Evolutionary conservation across 2,113 vertebrate genomes (phyloP).

Genomic region (Casuarius casuarius): DNA sequence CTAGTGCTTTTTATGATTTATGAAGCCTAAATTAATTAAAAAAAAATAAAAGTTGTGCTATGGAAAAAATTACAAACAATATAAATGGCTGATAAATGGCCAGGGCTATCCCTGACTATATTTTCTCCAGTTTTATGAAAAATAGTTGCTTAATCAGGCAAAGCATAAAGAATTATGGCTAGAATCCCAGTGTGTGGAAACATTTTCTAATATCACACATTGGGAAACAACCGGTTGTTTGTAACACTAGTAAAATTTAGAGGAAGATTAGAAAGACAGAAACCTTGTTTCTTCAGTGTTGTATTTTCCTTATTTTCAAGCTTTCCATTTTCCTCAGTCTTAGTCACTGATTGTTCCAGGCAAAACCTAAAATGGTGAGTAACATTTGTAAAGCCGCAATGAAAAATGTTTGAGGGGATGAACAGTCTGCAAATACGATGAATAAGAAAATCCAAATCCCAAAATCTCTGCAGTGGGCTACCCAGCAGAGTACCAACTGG

Average conservation of each 20-base stretch:
- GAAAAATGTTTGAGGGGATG: neutral
- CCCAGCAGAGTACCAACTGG: neutral
- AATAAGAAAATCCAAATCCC: neutral
- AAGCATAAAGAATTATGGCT: neutral
- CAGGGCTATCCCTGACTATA: neutral
- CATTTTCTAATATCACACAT: slow-evolving; percentile 51
- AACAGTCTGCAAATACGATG: neutral
- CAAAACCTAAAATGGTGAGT: neutral
- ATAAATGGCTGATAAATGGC: neutral
- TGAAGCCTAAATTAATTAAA: neutral
- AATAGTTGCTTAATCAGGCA: slow-evolving; percentile 24
- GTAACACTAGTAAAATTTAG: slow-evolving; percentile 30
- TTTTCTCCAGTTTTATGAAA: slow-evolving; percentile 27
- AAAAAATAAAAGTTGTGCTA: neutral
- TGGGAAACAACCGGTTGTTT: slow-evolving; percentile 62
- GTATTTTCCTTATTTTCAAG: slow-evolving; percentile 61
- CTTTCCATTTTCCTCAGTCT: slow-evolving; percentile 58
- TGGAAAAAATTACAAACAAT: neutral
- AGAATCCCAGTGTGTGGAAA: slow-evolving; percentile 47
- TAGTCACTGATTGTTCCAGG: slow-evolving; percentile 51
- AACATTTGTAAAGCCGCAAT: slow-evolving; percentile 4
- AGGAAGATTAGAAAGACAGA: slow-evolving; percentile 61
- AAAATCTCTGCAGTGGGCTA: neutral
- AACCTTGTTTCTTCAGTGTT: slow-evolving; percentile 33
- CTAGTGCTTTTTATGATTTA: neutral